Percentiles rank a stretch among this genome's conserved stretches.
Evolutionary conservation across 2,113 vertebrate species (phyloP).

Genomic region (Argyrosomus japonicus): DNA sequence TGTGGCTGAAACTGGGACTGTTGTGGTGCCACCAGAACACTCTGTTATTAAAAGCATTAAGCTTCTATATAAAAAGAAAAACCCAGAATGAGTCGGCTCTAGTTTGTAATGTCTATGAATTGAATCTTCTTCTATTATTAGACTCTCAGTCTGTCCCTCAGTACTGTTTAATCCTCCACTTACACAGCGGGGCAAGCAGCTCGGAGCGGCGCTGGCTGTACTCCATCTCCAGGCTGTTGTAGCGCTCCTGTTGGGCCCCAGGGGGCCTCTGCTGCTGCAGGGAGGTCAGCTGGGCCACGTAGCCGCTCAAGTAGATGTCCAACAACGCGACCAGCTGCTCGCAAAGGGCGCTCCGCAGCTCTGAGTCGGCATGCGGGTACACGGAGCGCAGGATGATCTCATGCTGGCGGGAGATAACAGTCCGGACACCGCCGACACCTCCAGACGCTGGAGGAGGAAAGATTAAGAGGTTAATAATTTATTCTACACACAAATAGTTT

Average conservation of each 20-base stretch:
- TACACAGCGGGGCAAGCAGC: conserved; percentile 90
- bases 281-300: conserved; percentile 91
- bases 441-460: conserved; percentile 83
- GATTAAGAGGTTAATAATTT: not conserved
- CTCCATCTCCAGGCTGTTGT: conserved; percentile 90
- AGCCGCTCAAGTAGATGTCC: conserved; percentile 90
- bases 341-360: conserved; percentile 86
- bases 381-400: conserved; percentile 88
- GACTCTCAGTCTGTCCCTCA: not conserved
- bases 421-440: conserved; percentile 83
- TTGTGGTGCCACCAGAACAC: too few species aligned
- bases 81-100: too few species aligned
- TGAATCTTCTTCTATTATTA: too few species aligned
- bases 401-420: conserved; percentile 87
- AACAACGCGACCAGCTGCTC: conserved; percentile 94
- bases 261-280: conserved; percentile 82
- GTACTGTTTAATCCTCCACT: conserved; percentile 70
- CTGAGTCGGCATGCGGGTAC: conserved; percentile 92
- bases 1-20: too few species aligned
- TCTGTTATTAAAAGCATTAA: too few species aligned
- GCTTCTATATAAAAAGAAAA: too few species aligned
- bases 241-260: conserved; percentile 87
- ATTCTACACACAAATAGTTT: not conserved
- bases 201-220: conserved; percentile 91
- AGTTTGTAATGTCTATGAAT: too few species aligned